Evolutionary conservation across 2,113 vertebrate genomes (phyloP).

Genomic region (Dascyllus trimaculatus): DNA sequence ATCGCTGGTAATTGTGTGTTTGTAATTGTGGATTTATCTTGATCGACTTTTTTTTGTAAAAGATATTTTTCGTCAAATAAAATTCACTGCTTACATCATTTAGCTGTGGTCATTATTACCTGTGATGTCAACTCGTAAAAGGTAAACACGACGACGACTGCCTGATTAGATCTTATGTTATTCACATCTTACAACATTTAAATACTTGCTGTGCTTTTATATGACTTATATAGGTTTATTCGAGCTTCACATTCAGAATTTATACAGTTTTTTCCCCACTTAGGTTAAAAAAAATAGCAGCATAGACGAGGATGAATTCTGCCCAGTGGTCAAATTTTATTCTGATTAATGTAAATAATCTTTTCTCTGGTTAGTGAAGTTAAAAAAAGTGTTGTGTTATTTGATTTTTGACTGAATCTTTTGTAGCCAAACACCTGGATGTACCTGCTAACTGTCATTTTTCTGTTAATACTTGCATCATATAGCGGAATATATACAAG

Average conservation of each 20-base stretch:
- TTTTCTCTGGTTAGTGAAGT: not conserved
- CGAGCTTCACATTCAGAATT: not conserved
- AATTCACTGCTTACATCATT: conserved; percentile 39
- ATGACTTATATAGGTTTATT: no score
- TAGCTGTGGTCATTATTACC: not conserved
- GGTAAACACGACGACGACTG: not conserved
- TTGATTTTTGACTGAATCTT: no score
- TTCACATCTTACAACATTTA: not conserved
- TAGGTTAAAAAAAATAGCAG: not conserved
- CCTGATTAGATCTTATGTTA: not conserved
- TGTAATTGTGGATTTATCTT: conserved; percentile 53
- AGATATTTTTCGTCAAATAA: conserved; percentile 61
- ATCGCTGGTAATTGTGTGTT: conserved; percentile 28
- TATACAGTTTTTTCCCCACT: not conserved
- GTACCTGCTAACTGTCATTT: no score
- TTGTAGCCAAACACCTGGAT: no score
- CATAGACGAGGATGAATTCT: not conserved
- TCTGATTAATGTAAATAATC: not conserved
- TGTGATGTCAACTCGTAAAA: not conserved
- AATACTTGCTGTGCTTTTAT: no score
- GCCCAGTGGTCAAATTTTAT: no score
- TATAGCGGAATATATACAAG: no score
- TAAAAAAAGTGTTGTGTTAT: not conserved
- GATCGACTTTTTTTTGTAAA: conserved; percentile 60
- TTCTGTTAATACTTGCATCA: no score